phyloP scores from a whole-genome alignment of 2,797 vertebrate genomes.

The Parauchenoglanis ngamensis region DNA sequence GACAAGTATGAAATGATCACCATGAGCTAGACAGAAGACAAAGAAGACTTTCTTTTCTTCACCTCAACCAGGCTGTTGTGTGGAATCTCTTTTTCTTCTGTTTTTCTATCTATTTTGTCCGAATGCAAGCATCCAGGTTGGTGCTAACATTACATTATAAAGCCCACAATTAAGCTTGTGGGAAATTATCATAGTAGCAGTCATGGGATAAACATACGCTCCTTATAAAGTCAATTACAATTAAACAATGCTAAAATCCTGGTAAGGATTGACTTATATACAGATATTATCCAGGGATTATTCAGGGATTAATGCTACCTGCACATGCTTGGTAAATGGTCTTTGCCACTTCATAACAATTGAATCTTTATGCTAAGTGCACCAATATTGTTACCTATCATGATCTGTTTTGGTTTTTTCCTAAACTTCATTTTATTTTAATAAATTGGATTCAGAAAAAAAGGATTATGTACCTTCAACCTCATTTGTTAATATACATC shows the following conservation, averaged over 20 bases:
- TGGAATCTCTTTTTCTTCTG: slow-evolving; percentile 10
- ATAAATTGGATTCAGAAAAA: not conserved
- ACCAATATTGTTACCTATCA: not conserved
- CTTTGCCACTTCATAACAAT: not conserved
- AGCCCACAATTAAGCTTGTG: not conserved
- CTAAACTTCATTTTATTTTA: not conserved
- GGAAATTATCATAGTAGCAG: not conserved
- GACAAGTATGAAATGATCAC: slow-evolving; percentile 88
- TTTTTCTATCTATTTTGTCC: slow-evolving; percentile 16
- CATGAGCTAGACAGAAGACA: slow-evolving; percentile 65
- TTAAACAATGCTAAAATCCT: not conserved
- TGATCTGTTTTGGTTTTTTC: not conserved
- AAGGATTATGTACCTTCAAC: not conserved
- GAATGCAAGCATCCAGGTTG: not conserved
- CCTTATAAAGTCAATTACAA: not conserved
- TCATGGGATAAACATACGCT: not conserved
- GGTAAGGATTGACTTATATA: not conserved
- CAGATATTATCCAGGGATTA: not conserved
- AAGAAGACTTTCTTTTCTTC: slow-evolving; percentile 6
- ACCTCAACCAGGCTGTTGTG: slow-evolving; percentile 34
- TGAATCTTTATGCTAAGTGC: not conserved
- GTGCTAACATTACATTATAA: not conserved
- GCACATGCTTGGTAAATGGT: not conserved
- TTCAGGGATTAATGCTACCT: not conserved
- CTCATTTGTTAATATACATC: no score